Evolutionary conservation across 2,113 vertebrate genomes (phyloP), one percentile per base, ranked within the genome.

Genomic region (Aptenodytes forsteri): DNA sequence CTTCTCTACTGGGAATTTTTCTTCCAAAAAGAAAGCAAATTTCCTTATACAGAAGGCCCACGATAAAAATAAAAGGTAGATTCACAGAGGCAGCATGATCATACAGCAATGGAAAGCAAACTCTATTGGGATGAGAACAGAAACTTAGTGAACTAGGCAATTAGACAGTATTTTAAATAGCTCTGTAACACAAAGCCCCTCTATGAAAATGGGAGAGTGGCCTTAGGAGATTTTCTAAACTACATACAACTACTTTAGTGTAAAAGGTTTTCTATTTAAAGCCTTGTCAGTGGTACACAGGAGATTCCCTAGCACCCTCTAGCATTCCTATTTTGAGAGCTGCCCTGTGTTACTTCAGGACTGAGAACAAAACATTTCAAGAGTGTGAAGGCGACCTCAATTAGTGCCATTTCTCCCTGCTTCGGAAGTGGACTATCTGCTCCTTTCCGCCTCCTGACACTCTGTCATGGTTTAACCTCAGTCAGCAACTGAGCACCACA

Each of bases 211-310:
- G 0, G 44, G 17, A 42, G 16, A 83, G 11, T n/a, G 34, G 65
- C 14, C 73, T 84, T 69, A 59, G 9, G 92, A 92, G 83, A 84
- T 30, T 92, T 95, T 38, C 50, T 86, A 71, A 86, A 70, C 59
- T 54, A 49, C 25, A 61, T 56, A 59, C 56, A 75, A 59, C 76
- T 47, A 49, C 36, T 86, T 52, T 52, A 55, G 30, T 90, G 87
- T 91, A 84, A 94, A 93, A 94, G 59, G 36, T 79, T 95, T 95
- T 90, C 83, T 89, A 65, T 91, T 94, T 83, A 89, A 87, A 89
- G 29, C 12, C 40, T 80, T 58, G 84, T 79, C 81, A 75, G 19
- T 38, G 20, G 66, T 67, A 87, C 89, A 44, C 73, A 50, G 40
- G 83, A 91, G 87, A 72, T 83, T 72, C 54, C 70, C 29, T 62